phyloP scores from a whole-genome alignment of 2,797 vertebrate genomes.

The Streptopelia turtur region DNA sequence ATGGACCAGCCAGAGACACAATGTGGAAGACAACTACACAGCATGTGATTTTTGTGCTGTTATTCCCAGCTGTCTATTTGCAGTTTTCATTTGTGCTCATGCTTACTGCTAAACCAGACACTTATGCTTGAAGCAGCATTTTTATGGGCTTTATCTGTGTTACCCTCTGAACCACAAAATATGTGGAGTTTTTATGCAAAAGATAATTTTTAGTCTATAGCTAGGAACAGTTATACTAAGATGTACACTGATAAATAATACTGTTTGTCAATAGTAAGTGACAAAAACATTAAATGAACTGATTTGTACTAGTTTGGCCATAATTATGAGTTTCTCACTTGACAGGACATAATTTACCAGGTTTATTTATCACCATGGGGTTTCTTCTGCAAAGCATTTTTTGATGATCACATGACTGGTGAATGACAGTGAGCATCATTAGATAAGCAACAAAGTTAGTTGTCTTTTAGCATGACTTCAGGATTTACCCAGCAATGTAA shows the following conservation, averaged over 20 bases:
- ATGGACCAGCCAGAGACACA: not conserved
- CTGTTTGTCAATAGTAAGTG: not conserved
- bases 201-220: not conserved
- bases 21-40: not conserved
- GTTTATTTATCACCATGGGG: not conserved
- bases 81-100: not conserved
- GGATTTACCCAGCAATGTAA: not conserved
- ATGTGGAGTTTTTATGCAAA: not conserved
- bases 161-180: constrained; percentile 3
- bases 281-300: not conserved
- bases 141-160: not conserved
- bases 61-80: not conserved
- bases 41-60: not conserved
- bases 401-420: not conserved
- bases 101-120: not conserved
- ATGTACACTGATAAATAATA: not conserved
- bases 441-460: not conserved
- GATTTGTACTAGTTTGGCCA: not conserved
- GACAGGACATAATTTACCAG: not conserved
- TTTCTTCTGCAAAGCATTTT: not conserved
- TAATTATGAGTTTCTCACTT: not conserved
- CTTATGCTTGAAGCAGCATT: constrained; percentile 29
- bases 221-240: not conserved
- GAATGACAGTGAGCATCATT: not conserved
- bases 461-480: not conserved